Conservation (phyloP, 2,888 invertebrate species). For the Heliconius aoede region DNA sequence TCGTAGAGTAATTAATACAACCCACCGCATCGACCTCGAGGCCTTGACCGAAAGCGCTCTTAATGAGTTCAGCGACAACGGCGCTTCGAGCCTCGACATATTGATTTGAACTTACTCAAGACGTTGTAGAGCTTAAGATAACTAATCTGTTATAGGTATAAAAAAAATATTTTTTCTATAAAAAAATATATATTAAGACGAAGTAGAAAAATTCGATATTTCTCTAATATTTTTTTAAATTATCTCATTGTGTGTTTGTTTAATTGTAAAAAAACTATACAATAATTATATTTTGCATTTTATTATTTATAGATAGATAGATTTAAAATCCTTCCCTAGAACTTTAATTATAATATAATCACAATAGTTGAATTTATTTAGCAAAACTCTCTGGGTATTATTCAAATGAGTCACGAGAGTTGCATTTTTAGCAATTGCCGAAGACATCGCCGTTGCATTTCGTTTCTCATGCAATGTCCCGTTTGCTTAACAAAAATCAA, state of each 20-base stretch:
- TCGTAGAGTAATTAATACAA: slow-evolving; percentile 81
- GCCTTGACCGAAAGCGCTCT: slow-evolving; percentile 80
- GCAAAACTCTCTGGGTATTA: slow-evolving; percentile 28
- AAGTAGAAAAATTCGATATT: background rate
- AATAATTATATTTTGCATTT: no score
- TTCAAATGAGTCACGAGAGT: slow-evolving; percentile 58
- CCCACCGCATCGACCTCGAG: slow-evolving; percentile 80
- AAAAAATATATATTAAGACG: background rate
- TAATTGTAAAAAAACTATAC: no score
- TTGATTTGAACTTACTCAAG: slow-evolving; percentile 42
- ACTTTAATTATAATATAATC: slow-evolving; percentile 1
- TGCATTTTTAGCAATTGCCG: slow-evolving; percentile 54
- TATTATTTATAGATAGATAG: no score
- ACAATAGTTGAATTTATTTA: slow-evolving; percentile 6
- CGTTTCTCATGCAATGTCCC: slow-evolving; percentile 82
- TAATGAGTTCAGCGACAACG: slow-evolving; percentile 72
- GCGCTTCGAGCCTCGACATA: slow-evolving; percentile 40
- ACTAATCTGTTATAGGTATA: background rate
- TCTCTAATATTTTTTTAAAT: background rate
- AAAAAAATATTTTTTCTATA: no score
- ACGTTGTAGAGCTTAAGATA: slow-evolving; percentile 1
- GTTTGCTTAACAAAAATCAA: slow-evolving; percentile 81
- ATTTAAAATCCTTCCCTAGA: background rate
- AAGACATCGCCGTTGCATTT: slow-evolving; percentile 74
- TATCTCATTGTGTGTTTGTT: no score